Conservation (phyloP, 2,113 vertebrate genomes). For the Lophius piscatorius region DNA sequence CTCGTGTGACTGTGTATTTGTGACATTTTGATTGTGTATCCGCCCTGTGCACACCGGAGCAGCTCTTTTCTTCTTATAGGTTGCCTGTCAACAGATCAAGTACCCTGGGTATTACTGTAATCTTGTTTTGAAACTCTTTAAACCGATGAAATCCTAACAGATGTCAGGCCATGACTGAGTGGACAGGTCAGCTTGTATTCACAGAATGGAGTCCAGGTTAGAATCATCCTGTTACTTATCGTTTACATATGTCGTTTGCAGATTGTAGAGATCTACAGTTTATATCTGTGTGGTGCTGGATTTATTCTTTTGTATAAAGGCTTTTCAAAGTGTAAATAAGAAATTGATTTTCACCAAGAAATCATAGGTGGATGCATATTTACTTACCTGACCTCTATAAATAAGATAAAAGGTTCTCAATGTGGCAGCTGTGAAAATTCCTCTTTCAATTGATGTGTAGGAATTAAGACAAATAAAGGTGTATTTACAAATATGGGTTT, state of each 20-base stretch:
- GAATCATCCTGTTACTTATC: not conserved
- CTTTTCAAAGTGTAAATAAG: constrained; percentile 38
- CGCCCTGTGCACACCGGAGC: constrained; percentile 51
- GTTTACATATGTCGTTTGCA: not conserved
- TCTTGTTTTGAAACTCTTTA: constrained; percentile 68
- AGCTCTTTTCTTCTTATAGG: constrained; percentile 56
- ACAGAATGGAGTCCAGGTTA: not conserved
- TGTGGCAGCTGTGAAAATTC: constrained; percentile 73
- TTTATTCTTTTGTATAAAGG: constrained; percentile 27
- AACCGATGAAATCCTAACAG: constrained; percentile 56
- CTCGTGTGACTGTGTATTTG: too few relatives aligned
- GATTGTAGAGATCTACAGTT: not conserved
- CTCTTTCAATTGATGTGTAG: constrained; percentile 48
- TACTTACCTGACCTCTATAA: not conserved
- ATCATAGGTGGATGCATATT: constrained; percentile 1
- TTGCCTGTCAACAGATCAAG: constrained; percentile 56
- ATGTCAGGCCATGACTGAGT: constrained; percentile 58
- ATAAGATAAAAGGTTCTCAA: constrained; percentile 37
- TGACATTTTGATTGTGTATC: constrained; percentile 32
- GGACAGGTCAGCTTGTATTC: constrained; percentile 14
- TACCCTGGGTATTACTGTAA: constrained; percentile 66
- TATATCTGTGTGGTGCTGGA: not conserved
- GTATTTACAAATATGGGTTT: constrained; percentile 26
- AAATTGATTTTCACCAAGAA: constrained; percentile 4
- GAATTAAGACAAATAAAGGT: constrained; percentile 63